Evolutionary conservation across 2,113 vertebrate species (phyloP), one percentile per base, ranked within the genome.

Genomic region (Sporophila hypoxantha): DNA sequence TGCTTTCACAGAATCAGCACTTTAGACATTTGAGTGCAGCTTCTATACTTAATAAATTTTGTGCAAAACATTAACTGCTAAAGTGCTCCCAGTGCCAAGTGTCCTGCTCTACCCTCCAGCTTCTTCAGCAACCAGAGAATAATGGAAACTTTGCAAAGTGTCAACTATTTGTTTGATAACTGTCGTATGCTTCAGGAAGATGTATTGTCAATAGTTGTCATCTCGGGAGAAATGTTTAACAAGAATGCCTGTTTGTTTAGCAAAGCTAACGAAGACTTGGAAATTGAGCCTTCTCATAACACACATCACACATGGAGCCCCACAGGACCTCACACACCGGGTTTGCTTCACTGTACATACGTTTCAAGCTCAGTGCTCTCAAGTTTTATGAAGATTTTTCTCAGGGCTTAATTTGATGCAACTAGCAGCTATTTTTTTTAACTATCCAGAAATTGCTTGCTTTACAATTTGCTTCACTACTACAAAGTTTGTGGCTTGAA

Each of bases 331-430:
- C 56, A 49, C 23, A 65, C 69, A 55, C 55, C 10, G 75, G 66
- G 61, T 78, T 78, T 66, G 8, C 41, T 62, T 68, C 59, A 44
- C 50, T 76, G 5, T n/a, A 50, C 0, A 0, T 29, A 21, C 0
- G 0, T 47, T 42, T 42, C 50, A 69, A 82, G 46, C 49, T 73
- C 59, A 50, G 23, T 0, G 0, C 23, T 60, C 82, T 44, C 25
- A 75, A 89, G 37, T 68, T 88, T 78, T 81, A 90, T 39, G 50
- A 66, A 71, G 25, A 25, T 81, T 74, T 87, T 93, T 90, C 90
- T 92, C 92, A 94, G 88, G 77, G 37, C 50, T 69, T 81, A 86
- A 88, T 88, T 76, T 83, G 55, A 84, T 87, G 55, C 74, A 75
- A 71, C 61, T 65, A 62, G 30, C 18, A 53, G 49, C 74, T 64